A percentile compares a stretch with the other conserved stretches of the same genome.
phyloP scores from a whole-genome alignment of 2,113 vertebrate species.

The Scytalopus superciliaris region DNA sequence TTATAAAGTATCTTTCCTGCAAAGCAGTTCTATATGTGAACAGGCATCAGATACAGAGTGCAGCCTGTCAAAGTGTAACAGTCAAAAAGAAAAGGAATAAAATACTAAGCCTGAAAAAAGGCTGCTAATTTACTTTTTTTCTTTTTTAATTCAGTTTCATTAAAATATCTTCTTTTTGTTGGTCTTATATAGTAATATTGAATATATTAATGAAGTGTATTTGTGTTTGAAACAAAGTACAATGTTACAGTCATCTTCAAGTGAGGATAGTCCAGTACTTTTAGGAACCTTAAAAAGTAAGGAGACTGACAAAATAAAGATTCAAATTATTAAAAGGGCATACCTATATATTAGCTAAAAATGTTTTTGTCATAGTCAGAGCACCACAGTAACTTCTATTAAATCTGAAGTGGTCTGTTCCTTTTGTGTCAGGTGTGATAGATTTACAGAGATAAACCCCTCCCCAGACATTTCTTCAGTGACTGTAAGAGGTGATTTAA shows the following conservation, averaged over 20 bases:
- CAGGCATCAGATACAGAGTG: not conserved
- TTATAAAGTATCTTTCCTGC: not conserved
- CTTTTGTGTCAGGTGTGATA: conserved; percentile 1
- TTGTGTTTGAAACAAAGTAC: not conserved
- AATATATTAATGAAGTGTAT: not conserved
- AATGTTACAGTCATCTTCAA: not conserved
- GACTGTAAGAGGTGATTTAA: not conserved
- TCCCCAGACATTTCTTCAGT: not conserved
- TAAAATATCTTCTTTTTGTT: not conserved
- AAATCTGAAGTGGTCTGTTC: conserved; percentile 11
- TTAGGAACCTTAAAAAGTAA: not conserved
- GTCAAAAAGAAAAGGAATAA: not conserved
- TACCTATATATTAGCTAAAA: not conserved
- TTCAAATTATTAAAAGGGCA: not conserved
- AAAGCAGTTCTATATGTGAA: not conserved
- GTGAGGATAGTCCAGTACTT: not conserved
- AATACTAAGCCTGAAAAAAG: not conserved
- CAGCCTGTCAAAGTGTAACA: not conserved
- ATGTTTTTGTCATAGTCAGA: not conserved
- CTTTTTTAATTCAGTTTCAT: not conserved
- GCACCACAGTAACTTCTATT: conserved; percentile 8
- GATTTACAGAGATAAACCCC: not conserved
- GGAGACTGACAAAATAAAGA: not conserved
- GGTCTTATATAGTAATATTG: not conserved
- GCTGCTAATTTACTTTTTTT: not conserved